Conservation (phyloP, 2,113 vertebrate genomes). For the Perognathus longimembris region DNA sequence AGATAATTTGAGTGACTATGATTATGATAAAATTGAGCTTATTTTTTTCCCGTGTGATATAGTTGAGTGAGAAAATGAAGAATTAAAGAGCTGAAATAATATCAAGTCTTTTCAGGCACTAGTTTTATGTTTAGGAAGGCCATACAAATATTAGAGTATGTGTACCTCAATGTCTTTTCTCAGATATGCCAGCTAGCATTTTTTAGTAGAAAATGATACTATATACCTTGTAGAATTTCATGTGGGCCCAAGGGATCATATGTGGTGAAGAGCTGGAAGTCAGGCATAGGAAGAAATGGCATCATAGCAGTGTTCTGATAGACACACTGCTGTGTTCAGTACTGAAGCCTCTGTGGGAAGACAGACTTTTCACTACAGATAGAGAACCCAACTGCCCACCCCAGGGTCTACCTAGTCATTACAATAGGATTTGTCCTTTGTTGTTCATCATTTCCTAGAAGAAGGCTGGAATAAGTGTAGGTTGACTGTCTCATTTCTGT, state of each 20-base stretch:
- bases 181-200: too few species aligned
- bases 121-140: slow-evolving; percentile 15
- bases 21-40: slow-evolving; percentile 34
- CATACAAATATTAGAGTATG: background rate
- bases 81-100: background rate
- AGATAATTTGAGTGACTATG: slow-evolving; percentile 7
- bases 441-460: background rate
- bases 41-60: background rate
- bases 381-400: background rate
- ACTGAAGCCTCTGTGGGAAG: background rate
- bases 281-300: background rate
- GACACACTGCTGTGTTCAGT: background rate
- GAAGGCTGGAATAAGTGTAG: background rate
- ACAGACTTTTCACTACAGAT: background rate
- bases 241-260: background rate
- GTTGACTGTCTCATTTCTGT: background rate
- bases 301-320: too few species aligned
- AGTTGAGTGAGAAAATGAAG: background rate
- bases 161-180: background rate
- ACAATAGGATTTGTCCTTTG: background rate
- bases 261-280: background rate
- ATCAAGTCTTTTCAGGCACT: slow-evolving; percentile 12
- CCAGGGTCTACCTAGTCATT: background rate
- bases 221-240: background rate
- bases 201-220: background rate